Percentiles rank a stretch among this genome's conserved stretches.
phyloP scores from a whole-genome alignment of 2,888 invertebrate genomes.

The Pristionchus maxplancki region DNA sequence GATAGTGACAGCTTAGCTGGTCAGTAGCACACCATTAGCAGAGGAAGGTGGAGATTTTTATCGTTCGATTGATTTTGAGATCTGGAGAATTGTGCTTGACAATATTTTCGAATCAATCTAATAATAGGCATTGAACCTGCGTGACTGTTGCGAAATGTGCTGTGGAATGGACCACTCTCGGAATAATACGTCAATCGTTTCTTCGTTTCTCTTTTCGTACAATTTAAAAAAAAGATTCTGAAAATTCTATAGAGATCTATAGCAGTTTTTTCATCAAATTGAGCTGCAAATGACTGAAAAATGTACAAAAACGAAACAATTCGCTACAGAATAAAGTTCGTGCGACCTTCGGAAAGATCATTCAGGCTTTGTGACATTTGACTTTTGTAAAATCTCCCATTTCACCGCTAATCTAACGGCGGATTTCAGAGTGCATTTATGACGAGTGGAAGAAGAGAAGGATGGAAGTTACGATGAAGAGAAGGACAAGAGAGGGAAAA shows the following conservation, averaged over 20 bases:
- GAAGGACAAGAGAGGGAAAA: constrained; percentile 24
- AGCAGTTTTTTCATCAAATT: no score
- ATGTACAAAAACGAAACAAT: no score
- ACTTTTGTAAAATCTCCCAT: background rate
- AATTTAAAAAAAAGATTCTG: no score
- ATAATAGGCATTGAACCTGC: background rate
- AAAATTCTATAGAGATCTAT: no score
- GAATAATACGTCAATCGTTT: background rate
- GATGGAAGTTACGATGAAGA: constrained; percentile 19
- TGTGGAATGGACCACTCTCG: background rate
- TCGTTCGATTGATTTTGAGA: no score
- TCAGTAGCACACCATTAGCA: background rate
- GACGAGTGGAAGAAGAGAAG: background rate
- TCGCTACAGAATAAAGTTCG: background rate
- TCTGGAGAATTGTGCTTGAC: background rate
- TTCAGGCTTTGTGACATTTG: constrained; percentile 2
- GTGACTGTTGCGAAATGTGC: background rate
- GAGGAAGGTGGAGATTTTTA: background rate
- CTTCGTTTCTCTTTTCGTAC: background rate
- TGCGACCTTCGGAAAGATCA: background rate
- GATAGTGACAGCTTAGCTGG: background rate
- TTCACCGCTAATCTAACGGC: background rate
- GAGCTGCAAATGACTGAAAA: no score
- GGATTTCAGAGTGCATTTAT: constrained; percentile 30
- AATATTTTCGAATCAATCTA: background rate